These are phyloP conservation scores for Thermophis baileyi DNA, from an alignment of 2,113 vertebrate genomes.

Conservation along the genomic window DNA sequence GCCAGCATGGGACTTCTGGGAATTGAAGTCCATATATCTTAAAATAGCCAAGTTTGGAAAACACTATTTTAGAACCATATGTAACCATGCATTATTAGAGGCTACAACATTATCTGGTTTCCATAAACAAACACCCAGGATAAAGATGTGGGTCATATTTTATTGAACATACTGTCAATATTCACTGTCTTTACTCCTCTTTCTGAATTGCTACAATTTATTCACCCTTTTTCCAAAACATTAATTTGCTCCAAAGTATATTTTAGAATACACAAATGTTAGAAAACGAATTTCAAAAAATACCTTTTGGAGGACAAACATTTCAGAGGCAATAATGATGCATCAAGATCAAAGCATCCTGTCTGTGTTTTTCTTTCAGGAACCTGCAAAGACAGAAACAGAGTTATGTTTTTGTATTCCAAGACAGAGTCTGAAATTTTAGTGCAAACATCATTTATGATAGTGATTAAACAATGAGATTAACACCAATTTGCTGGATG, in stretches of 20 bases:
- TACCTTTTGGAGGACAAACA: slow-evolving; percentile 89
- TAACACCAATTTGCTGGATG: neutral
- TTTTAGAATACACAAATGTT: neutral
- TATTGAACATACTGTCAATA: neutral
- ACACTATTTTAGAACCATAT: neutral
- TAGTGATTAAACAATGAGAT: neutral
- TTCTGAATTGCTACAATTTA: neutral
- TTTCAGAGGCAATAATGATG: slow-evolving; percentile 84
- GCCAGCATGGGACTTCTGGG: neutral
- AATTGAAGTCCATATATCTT: neutral
- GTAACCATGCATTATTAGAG: neutral
- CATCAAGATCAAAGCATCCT: slow-evolving; percentile 95
- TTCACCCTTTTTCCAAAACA: neutral
- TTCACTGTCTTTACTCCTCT: neutral
- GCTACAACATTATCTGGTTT: neutral
- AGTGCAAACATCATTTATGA: neutral
- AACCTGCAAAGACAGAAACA: slow-evolving; percentile 77
- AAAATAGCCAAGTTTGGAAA: neutral
- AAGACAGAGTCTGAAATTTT: neutral
- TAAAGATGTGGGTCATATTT: neutral
- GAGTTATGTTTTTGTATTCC: neutral
- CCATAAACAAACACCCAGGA: neutral
- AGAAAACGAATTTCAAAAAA: slow-evolving; percentile 8
- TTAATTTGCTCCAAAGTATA: neutral
- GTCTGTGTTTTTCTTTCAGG: slow-evolving; percentile 94